phyloP scores from a whole-genome alignment of 2,797 vertebrate genomes.

The Rallus crepitans region DNA sequence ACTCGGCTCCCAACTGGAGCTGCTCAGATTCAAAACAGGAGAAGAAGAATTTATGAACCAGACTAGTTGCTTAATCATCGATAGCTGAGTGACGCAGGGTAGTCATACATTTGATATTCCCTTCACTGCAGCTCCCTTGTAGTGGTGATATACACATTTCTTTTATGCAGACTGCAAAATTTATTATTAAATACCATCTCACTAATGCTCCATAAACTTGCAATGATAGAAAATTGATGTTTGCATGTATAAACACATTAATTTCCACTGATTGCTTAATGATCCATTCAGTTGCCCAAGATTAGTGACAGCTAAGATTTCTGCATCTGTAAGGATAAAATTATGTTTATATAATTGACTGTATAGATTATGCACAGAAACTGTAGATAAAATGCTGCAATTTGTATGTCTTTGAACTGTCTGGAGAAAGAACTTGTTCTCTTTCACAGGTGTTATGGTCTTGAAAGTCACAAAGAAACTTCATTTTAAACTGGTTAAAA shows the following conservation, averaged over 20 bases:
- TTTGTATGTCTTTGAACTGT: not conserved
- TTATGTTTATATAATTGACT: not conserved
- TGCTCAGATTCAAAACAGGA: not conserved
- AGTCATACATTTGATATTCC: not conserved
- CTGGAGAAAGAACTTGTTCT: not conserved
- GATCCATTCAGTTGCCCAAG: not conserved
- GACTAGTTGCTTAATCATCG: not conserved
- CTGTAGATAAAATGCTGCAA: not conserved
- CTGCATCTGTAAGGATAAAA: not conserved
- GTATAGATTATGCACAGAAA: not conserved
- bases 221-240: not conserved
- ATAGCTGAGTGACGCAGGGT: not conserved
- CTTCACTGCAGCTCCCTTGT: not conserved
- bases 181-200: not conserved
- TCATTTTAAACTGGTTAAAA: not conserved
- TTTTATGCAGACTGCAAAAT: not conserved
- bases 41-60: not conserved
- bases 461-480: not conserved
- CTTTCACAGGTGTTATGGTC: not conserved
- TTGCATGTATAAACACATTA: conserved; percentile 20
- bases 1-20: not conserved
- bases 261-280: conserved; percentile 28
- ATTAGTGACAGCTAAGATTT: not conserved
- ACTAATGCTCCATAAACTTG: not conserved
- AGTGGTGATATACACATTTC: not conserved